Evolutionary conservation across 2,888 invertebrate species (phyloP), one percentile per base, ranked within the genome.

Genomic region (Drosophila austrosaltans): DNA sequence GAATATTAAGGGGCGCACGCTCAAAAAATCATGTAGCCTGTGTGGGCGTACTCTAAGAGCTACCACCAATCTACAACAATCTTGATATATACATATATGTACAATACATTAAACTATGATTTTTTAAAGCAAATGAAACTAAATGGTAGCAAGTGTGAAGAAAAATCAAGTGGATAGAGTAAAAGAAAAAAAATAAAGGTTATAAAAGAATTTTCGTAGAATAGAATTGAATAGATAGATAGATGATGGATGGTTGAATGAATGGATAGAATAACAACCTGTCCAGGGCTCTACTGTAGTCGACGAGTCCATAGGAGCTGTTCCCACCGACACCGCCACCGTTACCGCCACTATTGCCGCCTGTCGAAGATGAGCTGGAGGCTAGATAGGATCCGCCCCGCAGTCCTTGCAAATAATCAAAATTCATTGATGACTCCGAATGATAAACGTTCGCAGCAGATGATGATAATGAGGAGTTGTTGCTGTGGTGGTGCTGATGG

Each of bases 361-460:
- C 76, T 28, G 85, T 69, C 3, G 85, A 76, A 32, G 89, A 72
- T 20, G 71, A 40, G 36, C 48, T 12, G 2, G 48, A 48, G 48
- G 48, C 48, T 20, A 48, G 48, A 48, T 48, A 10, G 22, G 72
- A 71, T 30, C 81, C 85, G 65, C 65, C 79, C 58, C 89, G 82
- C 66, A 91, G 75, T 53, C 90, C 89, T 64, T 91, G 90, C 73
- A 91, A 89, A 67, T 92, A 91, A 79, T 91, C 91, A 65, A 91
- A 91, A 78, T 91, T 92, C 91, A 91, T 91, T 63, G 91, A 91
- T 54, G 91, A 87, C 66, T 91, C 91, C 65, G 91, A 91, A 66
- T 90, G 89, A 78, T 82, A 78, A 22, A 72, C 67, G 73, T 80
- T 69, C 28, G 83, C 71, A 75, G 82, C 57, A 12, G 57, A 57